phyloP scores from a whole-genome alignment of 37 sponge, comb jelly and placozoan species.

The Halisarca cf. caerulea region DNA sequence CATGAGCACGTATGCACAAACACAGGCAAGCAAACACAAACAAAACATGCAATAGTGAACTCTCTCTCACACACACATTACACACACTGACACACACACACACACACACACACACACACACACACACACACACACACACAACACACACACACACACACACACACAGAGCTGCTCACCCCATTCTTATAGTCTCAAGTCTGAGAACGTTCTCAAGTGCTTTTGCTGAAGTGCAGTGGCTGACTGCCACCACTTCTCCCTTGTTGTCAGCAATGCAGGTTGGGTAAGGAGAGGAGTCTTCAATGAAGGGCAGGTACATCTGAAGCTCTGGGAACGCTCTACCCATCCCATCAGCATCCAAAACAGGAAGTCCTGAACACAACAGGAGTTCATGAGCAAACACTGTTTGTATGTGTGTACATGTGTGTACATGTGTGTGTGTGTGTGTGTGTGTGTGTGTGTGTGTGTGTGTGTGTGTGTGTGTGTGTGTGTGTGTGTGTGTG shows the following conservation, averaged over 20 bases:
- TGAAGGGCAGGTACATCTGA: constrained; percentile 84
- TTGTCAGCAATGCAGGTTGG: constrained; percentile 61
- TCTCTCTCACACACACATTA: constrained; percentile 1
- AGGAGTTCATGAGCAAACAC: not conserved
- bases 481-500: not conserved
- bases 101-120: constrained; percentile 7
- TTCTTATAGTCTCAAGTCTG: constrained; percentile 50
- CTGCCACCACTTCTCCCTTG: constrained; percentile 56
- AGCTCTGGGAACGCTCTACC: constrained; percentile 90
- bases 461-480: not conserved
- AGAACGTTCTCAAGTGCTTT: constrained; percentile 68
- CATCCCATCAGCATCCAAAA: constrained; percentile 90
- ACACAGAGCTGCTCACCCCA: constrained; percentile 71
- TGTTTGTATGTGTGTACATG: constrained; percentile 21
- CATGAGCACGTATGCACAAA: not conserved
- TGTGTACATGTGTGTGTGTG: constrained; percentile 20
- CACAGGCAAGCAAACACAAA: no score
- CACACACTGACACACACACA: not conserved
- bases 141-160: constrained; percentile 1
- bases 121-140: no score
- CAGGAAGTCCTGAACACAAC: constrained; percentile 48
- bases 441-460: constrained; percentile 2
- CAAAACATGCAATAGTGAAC: not conserved
- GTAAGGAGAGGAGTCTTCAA: constrained; percentile 49
- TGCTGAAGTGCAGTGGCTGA: constrained; percentile 28